Base-by-base conservation (phyloP, 2,797 vertebrate genomes). In the Corythornis leucogaster region DNA sequence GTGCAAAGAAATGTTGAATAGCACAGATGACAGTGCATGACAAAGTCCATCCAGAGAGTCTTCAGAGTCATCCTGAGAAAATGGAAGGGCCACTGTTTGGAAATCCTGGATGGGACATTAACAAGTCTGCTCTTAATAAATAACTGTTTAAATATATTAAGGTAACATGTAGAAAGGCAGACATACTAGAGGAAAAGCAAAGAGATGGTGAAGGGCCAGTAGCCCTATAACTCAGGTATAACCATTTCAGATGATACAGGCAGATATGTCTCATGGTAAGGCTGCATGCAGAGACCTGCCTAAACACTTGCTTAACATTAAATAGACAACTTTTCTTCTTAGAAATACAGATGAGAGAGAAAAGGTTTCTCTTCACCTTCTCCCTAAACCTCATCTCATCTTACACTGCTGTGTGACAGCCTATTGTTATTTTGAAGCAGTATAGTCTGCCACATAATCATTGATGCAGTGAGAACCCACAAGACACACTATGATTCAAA, bases 231-330 rank as follows among this genome's bases (percentile, higher is more conserved):
- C 11, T 53, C 50, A 55, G 20, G 11, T 48, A 30, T 6, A 50
- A 35, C 12, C 5, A 28, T 53, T 53, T 55, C 40, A 59, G 48
- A 57, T 4, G 0, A 57, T 6, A 43, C 17, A 55, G 48, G 13
- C 64, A 61, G 26, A 11, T 12, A 12, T 0, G 0, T 35, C 38
- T 45, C 5, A 1, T 51, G 21, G 22, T 16, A 70, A 89, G 42
- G 11, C 40, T 78, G 30, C 31, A 45, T 9, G 61, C 38, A 54
- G 8, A 42, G 16, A 74, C 13, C 19, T 64, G 31, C 35, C 24
- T 38, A 64, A 80, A 31, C 5, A 9, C 16, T 40, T 30, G 11
- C 17, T 35, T 61, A 50, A 50, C 18, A 21, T 64, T 69, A 42
- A 55, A 76, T 25, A 68, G 3, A 57, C 31, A 62, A 26, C 11